Percentiles rank a stretch among this genome's conserved stretches.
These are phyloP conservation scores for Machimus rusticus DNA, from an alignment of 2,888 invertebrate genomes.

Conservation along the genomic window DNA sequence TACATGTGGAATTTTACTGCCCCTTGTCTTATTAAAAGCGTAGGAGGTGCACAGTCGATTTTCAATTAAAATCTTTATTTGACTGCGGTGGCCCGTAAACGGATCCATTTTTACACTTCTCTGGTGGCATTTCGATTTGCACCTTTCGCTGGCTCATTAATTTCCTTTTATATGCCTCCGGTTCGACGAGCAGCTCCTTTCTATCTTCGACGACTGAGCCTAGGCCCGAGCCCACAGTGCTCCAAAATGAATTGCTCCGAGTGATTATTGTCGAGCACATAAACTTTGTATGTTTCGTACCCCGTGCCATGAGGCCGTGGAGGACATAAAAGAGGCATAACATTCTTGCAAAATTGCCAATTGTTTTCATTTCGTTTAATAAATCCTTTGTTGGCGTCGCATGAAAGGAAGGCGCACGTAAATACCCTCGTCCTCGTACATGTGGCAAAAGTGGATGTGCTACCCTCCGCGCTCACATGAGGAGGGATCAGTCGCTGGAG, in stretches of 20 bases:
- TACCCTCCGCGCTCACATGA: background rate
- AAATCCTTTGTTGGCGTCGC: conserved; percentile 48
- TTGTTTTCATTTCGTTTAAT: conserved; percentile 48
- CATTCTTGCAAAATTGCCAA: conserved; percentile 46
- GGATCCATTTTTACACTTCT: background rate
- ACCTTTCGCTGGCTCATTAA: background rate
- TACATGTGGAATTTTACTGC: no score
- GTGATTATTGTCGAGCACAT: conserved; percentile 21
- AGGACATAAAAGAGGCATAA: conserved; percentile 29
- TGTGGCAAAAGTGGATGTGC: background rate
- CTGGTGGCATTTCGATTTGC: background rate
- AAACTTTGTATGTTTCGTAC: background rate
- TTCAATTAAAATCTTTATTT: background rate
- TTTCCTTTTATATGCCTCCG: background rate
- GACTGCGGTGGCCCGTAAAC: background rate
- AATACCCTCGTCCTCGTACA: background rate
- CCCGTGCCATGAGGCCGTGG: background rate
- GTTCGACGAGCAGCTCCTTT: background rate
- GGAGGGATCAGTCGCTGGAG: conserved; percentile 18
- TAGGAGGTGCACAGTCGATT: background rate
- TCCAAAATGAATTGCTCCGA: background rate
- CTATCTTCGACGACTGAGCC: background rate
- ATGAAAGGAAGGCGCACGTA: conserved; percentile 40
- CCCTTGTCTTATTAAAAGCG: no score
- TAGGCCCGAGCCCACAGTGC: background rate